A percentile compares a stretch with the other conserved stretches of the same genome.
Evolutionary conservation across 2,888 invertebrate species (phyloP).

Genomic region (Chirona hameri): DNA sequence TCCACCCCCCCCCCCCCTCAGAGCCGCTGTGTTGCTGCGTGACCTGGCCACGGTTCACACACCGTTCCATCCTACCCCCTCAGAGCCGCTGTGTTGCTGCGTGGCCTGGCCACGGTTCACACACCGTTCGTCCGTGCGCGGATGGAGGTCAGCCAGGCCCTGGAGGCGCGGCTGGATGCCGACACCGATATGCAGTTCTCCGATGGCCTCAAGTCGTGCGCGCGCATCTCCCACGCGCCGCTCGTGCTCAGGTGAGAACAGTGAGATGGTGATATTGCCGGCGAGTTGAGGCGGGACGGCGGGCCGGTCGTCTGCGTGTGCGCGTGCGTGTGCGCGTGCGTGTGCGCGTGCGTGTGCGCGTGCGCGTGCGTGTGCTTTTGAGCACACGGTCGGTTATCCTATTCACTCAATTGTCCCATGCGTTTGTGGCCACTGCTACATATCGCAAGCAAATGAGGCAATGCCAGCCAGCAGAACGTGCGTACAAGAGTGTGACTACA

Average conservation of each 20-base stretch:
- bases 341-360: not conserved
- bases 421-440: too few relatives aligned
- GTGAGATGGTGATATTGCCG: not conserved
- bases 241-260: not conserved
- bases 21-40: too few relatives aligned
- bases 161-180: conserved; percentile 66
- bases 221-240: conserved; percentile 55
- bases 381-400: not conserved
- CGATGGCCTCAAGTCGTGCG: conserved; percentile 67
- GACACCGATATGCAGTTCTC: conserved; percentile 74
- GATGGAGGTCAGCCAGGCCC: conserved; percentile 61
- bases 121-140: conserved; percentile 63
- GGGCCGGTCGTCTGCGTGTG: not conserved
- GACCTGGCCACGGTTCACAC: too few relatives aligned
- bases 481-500: too few relatives aligned
- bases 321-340: not conserved
- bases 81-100: conserved; percentile 65
- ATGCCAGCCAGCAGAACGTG: too few relatives aligned
- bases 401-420: not conserved
- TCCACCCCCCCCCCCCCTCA: too few relatives aligned
- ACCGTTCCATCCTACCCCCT: conserved; percentile 34
- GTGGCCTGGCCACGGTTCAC: conserved; percentile 60
- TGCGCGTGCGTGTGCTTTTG: not conserved
- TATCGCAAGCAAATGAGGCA: too few relatives aligned
- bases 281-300: not conserved